Evolutionary conservation across 2,888 invertebrate species (phyloP), one percentile per base, ranked within the genome.

Genomic region (Argyresthia goedartella): DNA sequence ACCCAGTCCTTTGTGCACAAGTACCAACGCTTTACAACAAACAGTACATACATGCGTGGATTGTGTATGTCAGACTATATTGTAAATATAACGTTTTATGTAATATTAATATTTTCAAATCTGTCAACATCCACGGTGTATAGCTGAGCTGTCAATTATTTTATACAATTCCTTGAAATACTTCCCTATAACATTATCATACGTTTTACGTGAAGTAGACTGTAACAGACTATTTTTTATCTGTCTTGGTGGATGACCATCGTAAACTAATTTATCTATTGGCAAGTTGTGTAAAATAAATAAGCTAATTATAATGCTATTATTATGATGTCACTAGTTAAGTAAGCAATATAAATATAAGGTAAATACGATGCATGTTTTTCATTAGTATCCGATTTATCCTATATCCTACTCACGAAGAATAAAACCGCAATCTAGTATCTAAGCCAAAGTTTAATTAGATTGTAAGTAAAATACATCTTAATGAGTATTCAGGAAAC

Each of bases 341-440:
- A 77, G 82, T 87, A 87, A 87, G 85, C 85, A 87, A 86, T 85
- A 84, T 85, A 85, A 85, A 84, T 81, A 82, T 87, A 85, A 86
- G 86, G 71, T 81, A 71, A 60, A 71, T 68, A 81, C 75, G 76
- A 81, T 47, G 41, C 10, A 47, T 14, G 8, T 44, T 33, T 54
- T 54, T 51, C 46, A 36, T 52, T 52, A n/a, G n/a, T 39, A 36
- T 36, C 9, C 9, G 9, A 36, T 36, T 36, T 7, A 36, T 8
- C 36, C 7, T 36, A 8, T 36, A 36, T 7, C 7, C 7, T 36
- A 36, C 7, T 36, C 9, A 8, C 7, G 7, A 36, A 9, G 7
- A 36, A 36, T 36, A 8, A 36, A 7, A 7, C 36, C 7, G 36
- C 36, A 36, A 36, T 9, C 9, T 8, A 36, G 9, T 9, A 36